These are phyloP conservation scores for Lepus europaeus DNA, from an alignment of 2,113 vertebrate species.

Conservation along the genomic window DNA sequence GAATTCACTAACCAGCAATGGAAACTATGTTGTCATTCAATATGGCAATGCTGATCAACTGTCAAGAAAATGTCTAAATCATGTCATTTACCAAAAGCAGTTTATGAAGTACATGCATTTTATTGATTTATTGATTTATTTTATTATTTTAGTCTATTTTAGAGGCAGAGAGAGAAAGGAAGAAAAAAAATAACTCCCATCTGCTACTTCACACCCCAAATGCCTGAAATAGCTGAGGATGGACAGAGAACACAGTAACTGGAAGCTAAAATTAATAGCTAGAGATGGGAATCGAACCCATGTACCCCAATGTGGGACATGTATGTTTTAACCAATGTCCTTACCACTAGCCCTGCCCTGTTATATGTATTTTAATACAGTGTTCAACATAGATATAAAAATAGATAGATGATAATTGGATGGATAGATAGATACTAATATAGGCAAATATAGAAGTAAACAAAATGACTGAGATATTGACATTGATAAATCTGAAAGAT, in stretches of 20 bases:
- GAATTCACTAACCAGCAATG: background rate
- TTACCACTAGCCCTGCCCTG: too few relatives aligned
- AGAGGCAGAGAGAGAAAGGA: too few relatives aligned
- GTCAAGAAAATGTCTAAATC: background rate
- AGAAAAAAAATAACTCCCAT: too few relatives aligned
- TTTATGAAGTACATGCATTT: background rate
- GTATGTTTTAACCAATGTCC: too few relatives aligned
- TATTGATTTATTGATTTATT: background rate
- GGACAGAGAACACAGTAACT: too few relatives aligned
- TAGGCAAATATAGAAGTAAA: background rate
- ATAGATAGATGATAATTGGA: background rate
- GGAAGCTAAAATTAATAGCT: too few relatives aligned
- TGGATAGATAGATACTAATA: background rate
- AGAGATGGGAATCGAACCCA: too few relatives aligned
- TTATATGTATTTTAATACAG: too few relatives aligned
- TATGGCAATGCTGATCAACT: background rate
- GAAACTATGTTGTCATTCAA: background rate
- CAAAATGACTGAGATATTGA: background rate
- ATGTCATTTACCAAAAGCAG: background rate
- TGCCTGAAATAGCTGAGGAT: too few relatives aligned
- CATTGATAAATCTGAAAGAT: background rate
- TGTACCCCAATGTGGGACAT: too few relatives aligned
- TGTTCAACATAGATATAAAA: background rate
- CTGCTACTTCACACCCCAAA: too few relatives aligned
- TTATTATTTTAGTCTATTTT: too few relatives aligned